phyloP scores from a whole-genome alignment of 92 coral and sea anemone genomes.

The Epizoanthus rinbou region DNA sequence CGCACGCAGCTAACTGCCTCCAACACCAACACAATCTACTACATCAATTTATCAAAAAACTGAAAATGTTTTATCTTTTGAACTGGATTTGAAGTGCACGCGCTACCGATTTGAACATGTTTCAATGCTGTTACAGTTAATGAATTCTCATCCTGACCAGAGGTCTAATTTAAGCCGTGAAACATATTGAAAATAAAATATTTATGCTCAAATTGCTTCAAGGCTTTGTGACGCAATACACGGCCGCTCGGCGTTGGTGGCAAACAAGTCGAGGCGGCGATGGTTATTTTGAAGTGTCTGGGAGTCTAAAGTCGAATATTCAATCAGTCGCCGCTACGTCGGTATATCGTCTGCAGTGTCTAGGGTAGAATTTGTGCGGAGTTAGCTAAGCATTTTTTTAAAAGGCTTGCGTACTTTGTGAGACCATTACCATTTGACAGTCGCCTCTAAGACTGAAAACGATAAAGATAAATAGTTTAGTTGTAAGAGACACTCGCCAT shows the following conservation, averaged over 20 bases:
- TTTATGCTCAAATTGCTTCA: neutral
- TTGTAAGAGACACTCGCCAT: neutral
- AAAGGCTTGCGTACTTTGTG: no score
- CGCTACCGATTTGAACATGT: neutral
- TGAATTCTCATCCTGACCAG: neutral
- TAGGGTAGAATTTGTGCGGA: neutral
- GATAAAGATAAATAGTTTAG: no score
- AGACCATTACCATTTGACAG: no score
- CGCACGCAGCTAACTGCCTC: neutral
- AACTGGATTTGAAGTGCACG: neutral
- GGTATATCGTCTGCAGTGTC: neutral
- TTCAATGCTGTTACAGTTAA: neutral
- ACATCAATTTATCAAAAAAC: neutral
- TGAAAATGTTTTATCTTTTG: neutral
- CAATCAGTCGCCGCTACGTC: neutral
- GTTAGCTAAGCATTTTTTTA: no score
- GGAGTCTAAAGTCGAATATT: neutral
- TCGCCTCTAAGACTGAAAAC: no score
- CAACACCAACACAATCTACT: no score
- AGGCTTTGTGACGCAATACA: neutral
- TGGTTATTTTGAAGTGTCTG: conserved; percentile 7
- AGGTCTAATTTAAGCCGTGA: neutral
- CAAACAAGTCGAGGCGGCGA: neutral
- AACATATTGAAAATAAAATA: neutral
- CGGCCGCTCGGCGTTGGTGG: neutral